Conservation (phyloP, 2,888 invertebrate species). For the Drosophila merina region DNA sequence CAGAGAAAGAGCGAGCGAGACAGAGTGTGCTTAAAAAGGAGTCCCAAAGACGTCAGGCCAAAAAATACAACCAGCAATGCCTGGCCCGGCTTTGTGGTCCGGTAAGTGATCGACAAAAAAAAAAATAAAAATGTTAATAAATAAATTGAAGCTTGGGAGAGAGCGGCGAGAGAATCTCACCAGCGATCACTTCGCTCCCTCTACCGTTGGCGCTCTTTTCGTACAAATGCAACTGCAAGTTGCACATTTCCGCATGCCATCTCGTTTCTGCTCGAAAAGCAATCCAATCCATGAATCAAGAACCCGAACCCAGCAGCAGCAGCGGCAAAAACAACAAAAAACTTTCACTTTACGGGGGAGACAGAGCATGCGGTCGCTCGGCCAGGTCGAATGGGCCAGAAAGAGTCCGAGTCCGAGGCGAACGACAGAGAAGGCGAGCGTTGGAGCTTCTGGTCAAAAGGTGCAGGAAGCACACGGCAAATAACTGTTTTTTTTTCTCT, state of each 20-base stretch:
- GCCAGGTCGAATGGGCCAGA: conserved; percentile 10
- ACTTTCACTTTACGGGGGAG: conserved; percentile 71
- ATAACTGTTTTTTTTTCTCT: no score
- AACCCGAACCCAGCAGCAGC: conserved; percentile 36
- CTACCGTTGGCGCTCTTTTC: background rate
- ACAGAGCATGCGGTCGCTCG: background rate
- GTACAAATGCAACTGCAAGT: conserved; percentile 34
- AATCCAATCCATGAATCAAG: conserved; percentile 48
- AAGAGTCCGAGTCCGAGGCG: background rate
- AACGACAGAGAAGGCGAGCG: background rate
- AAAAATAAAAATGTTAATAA: conserved; percentile 8
- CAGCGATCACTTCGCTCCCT: conserved; percentile 11
- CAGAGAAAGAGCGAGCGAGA: conserved; percentile 12
- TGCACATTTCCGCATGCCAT: conserved; percentile 67
- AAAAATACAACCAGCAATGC: conserved; percentile 81
- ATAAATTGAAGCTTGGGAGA: conserved; percentile 1
- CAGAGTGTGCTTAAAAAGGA: conserved; percentile 20
- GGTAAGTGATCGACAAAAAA: conserved; percentile 77
- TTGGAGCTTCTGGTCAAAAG: conserved; percentile 6
- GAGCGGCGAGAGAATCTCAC: conserved; percentile 15
- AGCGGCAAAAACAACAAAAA: conserved; percentile 40
- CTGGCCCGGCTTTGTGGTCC: conserved; percentile 84
- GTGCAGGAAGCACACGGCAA: no score
- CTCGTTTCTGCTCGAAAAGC: conserved; percentile 21
- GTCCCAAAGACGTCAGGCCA: conserved; percentile 42